Percentiles rank a stretch among this genome's conserved stretches.
These are phyloP conservation scores for Bicyclus anynana DNA, from an alignment of 1,140 invertebrate genomes.

Conservation along the genomic window DNA sequence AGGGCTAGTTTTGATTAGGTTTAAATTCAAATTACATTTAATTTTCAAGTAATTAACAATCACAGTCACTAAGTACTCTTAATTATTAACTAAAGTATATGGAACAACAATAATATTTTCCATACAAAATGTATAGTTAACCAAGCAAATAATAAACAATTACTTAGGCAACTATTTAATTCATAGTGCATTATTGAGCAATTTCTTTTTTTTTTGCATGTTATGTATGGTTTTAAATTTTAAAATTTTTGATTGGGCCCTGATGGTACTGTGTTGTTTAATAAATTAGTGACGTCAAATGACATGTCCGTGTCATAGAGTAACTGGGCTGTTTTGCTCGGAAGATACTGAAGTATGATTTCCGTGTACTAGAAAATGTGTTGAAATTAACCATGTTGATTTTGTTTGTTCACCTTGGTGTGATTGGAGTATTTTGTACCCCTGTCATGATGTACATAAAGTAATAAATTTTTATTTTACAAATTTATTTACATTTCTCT, in stretches of 20 bases:
- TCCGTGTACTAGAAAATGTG: background rate
- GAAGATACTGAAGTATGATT: background rate
- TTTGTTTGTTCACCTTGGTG: constrained; percentile 45
- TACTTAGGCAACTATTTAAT: background rate
- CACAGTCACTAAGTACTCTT: no score
- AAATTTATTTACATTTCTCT: constrained; percentile 57
- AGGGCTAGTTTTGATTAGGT: no score
- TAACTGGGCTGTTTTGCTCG: constrained; percentile 9
- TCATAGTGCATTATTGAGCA: background rate
- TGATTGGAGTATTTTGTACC: constrained; percentile 61
- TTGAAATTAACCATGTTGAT: constrained; percentile 10
- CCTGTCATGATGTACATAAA: constrained; percentile 68
- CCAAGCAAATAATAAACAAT: no score
- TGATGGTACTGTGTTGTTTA: no score
- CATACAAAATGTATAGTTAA: background rate
- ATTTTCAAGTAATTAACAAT: no score
- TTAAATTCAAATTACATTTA: no score
- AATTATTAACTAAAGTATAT: no score
- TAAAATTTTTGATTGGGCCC: no score
- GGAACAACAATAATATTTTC: no score
- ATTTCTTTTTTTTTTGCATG: background rate
- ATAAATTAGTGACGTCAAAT: no score
- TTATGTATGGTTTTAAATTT: no score
- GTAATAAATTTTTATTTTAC: constrained; percentile 75
- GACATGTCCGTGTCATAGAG: no score